A percentile compares a stretch with the other conserved stretches of the same genome.
Evolutionary conservation across 2,888 invertebrate genomes (phyloP).

Genomic region (Eledona agricola): DNA sequence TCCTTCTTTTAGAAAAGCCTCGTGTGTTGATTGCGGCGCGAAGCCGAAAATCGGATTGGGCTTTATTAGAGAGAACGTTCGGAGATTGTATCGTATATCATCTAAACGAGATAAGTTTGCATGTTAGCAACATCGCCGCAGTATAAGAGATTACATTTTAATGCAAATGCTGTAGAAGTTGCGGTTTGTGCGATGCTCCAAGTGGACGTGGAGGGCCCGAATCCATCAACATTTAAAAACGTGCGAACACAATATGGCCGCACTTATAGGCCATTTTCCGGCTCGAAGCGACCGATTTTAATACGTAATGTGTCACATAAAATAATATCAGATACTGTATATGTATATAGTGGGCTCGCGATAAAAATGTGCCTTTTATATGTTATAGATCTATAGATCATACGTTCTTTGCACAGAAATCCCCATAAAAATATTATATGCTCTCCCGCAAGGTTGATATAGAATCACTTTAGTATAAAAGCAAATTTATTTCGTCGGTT

Average conservation of each 20-base stretch:
- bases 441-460: conserved; percentile 47
- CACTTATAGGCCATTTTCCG: conserved; percentile 64
- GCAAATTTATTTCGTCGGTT: conserved; percentile 49
- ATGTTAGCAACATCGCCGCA: conserved; percentile 35
- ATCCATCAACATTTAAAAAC: conserved; percentile 57
- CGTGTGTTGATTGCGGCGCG: neutral
- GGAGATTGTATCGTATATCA: conserved; percentile 33
- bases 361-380: conserved; percentile 60
- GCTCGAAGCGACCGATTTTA: conserved; percentile 63
- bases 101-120: conserved; percentile 31
- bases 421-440: conserved; percentile 59
- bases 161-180: conserved; percentile 40
- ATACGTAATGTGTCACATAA: conserved; percentile 64
- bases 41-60: conserved; percentile 14
- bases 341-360: conserved; percentile 53
- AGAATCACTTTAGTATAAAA: conserved; percentile 50
- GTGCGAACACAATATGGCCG: conserved; percentile 58
- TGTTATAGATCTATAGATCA: conserved; percentile 62
- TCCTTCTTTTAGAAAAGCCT: too few relatives aligned
- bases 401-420: conserved; percentile 57
- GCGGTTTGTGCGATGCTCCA: conserved; percentile 44
- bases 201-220: conserved; percentile 46
- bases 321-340: conserved; percentile 58
- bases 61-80: conserved; percentile 20
- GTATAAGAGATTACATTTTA: conserved; percentile 46